phyloP scores from a whole-genome alignment of 2,888 invertebrate genomes.

The Acrobasis suavella region DNA sequence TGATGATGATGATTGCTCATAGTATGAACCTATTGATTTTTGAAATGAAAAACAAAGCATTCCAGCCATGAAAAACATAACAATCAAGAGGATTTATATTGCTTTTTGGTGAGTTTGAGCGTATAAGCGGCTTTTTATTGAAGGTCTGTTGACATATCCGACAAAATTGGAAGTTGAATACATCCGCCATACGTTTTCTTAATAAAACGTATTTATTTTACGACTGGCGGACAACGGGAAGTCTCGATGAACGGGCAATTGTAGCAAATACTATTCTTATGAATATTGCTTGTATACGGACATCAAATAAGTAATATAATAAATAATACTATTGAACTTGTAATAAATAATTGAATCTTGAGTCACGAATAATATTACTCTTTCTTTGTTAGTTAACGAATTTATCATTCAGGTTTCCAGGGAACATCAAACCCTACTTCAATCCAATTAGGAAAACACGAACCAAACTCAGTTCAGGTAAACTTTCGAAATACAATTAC shows the following conservation, averaged over 20 bases:
- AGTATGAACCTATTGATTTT: too few species aligned
- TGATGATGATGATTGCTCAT: too few species aligned
- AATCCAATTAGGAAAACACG: background rate
- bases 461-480: background rate
- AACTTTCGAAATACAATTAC: background rate
- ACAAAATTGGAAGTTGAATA: constrained; percentile 24
- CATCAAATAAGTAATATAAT: too few species aligned
- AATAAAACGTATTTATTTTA: background rate
- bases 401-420: background rate
- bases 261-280: background rate
- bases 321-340: background rate
- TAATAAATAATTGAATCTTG: background rate
- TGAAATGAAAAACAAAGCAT: background rate
- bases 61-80: too few species aligned
- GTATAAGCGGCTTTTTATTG: constrained; percentile 28
- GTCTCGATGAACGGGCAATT: background rate
- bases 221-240: background rate
- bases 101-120: background rate
- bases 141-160: constrained; percentile 25
- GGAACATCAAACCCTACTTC: background rate
- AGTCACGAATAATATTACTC: background rate
- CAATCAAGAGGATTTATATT: background rate
- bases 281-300: background rate
- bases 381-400: constrained; percentile 1
- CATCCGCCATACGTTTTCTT: background rate